These are phyloP conservation scores for Campoplex capitator DNA, from an alignment of 2,888 invertebrate genomes.

Conservation along the genomic window DNA sequence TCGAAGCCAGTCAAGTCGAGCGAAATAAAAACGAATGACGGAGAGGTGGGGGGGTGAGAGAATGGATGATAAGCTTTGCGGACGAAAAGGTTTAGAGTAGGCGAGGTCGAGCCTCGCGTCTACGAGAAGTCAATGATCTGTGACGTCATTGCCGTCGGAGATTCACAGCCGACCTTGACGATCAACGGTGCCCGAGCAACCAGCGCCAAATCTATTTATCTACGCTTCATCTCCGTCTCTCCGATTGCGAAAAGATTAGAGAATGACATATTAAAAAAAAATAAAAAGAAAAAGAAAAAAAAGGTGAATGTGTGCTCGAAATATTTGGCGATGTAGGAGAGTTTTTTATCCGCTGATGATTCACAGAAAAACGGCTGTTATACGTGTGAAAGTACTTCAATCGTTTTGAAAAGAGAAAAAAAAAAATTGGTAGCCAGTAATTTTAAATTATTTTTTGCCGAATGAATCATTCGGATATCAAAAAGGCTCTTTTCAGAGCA, in stretches of 20 bases:
- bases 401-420: background rate
- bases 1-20: background rate
- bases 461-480: background rate
- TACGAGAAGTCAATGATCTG: conserved; percentile 82
- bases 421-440: background rate
- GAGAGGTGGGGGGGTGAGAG: conserved; percentile 38
- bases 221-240: conserved; percentile 53
- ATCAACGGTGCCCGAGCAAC: conserved; percentile 70
- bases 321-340: background rate
- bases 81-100: conserved; percentile 71
- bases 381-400: background rate
- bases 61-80: conserved; percentile 48
- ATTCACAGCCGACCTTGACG: conserved; percentile 78
- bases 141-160: conserved; percentile 76
- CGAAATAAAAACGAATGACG: background rate
- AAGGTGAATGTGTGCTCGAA: background rate
- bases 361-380: background rate
- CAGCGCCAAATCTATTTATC: conserved; percentile 77
- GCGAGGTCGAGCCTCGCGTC: conserved; percentile 78
- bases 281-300: background rate
- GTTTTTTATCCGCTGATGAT: background rate
- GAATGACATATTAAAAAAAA: background rate
- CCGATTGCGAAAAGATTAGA: conserved; percentile 35
- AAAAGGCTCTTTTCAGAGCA: background rate
- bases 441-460: background rate